These are phyloP conservation scores for Protaetia brevitarsis DNA, from an alignment of 1,140 invertebrate species.

Conservation along the genomic window DNA sequence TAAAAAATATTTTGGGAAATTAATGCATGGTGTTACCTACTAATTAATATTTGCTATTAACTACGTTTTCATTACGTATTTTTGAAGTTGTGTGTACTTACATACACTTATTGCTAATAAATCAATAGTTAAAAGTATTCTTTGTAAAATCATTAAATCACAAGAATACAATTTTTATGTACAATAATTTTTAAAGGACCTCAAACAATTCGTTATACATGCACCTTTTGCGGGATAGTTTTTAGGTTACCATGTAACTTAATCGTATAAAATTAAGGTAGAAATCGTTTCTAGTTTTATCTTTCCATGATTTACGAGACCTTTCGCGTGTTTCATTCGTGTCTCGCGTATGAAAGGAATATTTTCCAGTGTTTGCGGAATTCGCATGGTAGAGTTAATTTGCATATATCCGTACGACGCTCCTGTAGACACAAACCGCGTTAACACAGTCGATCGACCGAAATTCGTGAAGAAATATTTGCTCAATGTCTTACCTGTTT, in stretches of 20 bases:
- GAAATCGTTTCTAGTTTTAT: not conserved
- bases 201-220: too few species aligned
- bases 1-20: too few species aligned
- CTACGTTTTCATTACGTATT: too few species aligned
- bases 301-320: not conserved
- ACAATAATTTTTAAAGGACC: too few species aligned
- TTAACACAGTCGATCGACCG: not conserved
- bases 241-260: not conserved
- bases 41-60: too few species aligned
- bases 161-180: too few species aligned
- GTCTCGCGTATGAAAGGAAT: not conserved
- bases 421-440: not conserved
- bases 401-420: not conserved
- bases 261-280: not conserved
- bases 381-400: slow-evolving; percentile 3
- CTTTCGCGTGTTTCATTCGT: slow-evolving; percentile 1
- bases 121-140: too few species aligned
- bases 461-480: slow-evolving; percentile 3
- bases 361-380: slow-evolving; percentile 3
- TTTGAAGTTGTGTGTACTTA: too few species aligned
- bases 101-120: too few species aligned
- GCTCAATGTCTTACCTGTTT: slow-evolving; percentile 54
- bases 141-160: too few species aligned
- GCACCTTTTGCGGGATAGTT: not conserved
- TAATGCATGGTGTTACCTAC: too few species aligned